Evolutionary conservation across 2,113 vertebrate species (phyloP).

Genomic region (Chroicocephalus ridibundus): DNA sequence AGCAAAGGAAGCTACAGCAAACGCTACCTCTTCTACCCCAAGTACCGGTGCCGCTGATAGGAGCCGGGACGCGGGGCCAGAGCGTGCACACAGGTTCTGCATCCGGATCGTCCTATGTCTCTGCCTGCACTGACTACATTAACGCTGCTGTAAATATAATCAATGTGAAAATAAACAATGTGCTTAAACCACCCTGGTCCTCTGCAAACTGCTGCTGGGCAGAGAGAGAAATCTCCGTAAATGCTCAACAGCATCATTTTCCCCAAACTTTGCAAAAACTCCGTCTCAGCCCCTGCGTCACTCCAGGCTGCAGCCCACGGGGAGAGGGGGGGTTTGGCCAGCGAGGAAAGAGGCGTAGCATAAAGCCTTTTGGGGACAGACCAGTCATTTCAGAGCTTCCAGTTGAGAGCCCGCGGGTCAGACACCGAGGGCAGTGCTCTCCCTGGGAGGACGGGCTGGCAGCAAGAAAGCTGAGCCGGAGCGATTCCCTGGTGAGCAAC

Average conservation of each 20-base stretch:
- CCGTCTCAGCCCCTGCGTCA: not conserved
- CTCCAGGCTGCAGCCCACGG: not conserved
- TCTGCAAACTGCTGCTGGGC: not conserved
- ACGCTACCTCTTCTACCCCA: not conserved
- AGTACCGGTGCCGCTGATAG: rapidly evolving
- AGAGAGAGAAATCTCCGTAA: not conserved
- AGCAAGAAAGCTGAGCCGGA: not conserved
- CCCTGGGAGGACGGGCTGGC: not conserved
- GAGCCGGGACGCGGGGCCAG: rapidly evolving
- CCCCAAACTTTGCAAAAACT: not conserved
- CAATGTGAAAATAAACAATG: not conserved
- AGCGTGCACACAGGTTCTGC: rapidly evolving
- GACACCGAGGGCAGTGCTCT: not conserved
- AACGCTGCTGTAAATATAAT: not conserved
- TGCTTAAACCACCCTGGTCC: rapidly evolving
- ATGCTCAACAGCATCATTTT: not conserved
- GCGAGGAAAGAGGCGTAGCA: not conserved
- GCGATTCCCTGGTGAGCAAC: not conserved
- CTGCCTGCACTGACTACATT: rapidly evolving
- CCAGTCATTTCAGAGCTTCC: not conserved
- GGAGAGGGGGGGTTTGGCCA: not conserved
- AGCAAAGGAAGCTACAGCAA: not conserved
- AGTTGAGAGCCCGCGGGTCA: not conserved
- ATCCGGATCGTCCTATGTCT: rapidly evolving
- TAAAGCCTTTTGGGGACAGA: not conserved